Evolutionary conservation across 2,888 invertebrate species (phyloP), one percentile per base, ranked within the genome.

Genomic region (Altica lythri): DNA sequence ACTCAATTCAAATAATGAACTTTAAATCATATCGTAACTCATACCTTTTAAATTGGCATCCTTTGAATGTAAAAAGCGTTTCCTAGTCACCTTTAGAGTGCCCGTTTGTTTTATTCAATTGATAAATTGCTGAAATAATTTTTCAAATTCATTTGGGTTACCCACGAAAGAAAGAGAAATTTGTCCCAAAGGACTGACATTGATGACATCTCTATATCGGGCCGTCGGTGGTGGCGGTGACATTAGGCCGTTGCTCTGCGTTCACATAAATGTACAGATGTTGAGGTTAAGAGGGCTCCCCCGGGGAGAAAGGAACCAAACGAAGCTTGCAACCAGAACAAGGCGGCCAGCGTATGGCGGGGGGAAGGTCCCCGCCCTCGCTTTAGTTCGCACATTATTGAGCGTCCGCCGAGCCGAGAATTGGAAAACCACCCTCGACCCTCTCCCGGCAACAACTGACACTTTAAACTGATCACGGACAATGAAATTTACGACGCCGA

Each of bases 301-400:
- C 72, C 69, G 73, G 66, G 68, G 74, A 71, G 74, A 72, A 72
- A 68, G 71, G 70, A 68, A 70, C 69, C 75, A 75, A 76, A 75
- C 75, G 75, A 77, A 73, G 71, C 76, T 75, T 76, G 74, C 73
- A 76, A 76, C 76, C 75, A 70, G 73, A 75, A 75, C 75, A 75
- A 72, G 70, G 45, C 37, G 27, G 45, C 14, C 19, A 40, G 38
- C 22, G 37, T n/a, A 37, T 64, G 19, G 35, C 27, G 19, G 40
- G 50, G 38, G 38, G 44, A 38, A 53, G 37, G 55, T 47, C 72
- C 72, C 73, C 78, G 76, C 78, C 78, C 77, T 76, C 77, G 76
- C 77, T 79, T 78, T 77, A 78, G 78, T 81, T 81, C 80, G 80
- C 81, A 81, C 81, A 78, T 81, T 81, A 81, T 81, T 81, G 81